Percentiles rank a stretch among this genome's conserved stretches.
Conservation (phyloP, 1,140 invertebrate species). For the Odontomachus brunneus region DNA sequence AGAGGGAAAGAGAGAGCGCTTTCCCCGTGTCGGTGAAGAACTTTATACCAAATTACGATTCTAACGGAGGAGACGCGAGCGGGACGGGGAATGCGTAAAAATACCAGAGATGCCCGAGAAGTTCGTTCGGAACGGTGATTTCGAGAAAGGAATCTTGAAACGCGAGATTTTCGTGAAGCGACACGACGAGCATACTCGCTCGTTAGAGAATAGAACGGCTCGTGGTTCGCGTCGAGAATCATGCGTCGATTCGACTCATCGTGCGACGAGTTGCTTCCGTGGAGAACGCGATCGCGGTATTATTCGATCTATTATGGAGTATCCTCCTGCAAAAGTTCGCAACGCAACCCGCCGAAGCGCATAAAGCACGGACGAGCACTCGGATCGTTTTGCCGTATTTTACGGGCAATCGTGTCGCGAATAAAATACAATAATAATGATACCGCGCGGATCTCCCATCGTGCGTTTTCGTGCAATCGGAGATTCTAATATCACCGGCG, state of each 20-base stretch:
- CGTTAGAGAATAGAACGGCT: conserved; percentile 31
- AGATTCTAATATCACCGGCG: background rate
- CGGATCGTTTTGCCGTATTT: conserved; percentile 17
- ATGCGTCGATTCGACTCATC: conserved; percentile 50
- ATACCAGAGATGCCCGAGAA: too few species aligned
- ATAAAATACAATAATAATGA: conserved; percentile 15
- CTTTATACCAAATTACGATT: too few species aligned
- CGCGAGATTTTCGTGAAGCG: background rate
- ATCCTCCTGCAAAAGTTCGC: background rate
- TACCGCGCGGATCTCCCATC: too few species aligned
- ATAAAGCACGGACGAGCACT: conserved; percentile 22
- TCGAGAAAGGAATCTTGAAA: conserved; percentile 28
- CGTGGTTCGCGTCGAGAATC: conserved; percentile 40
- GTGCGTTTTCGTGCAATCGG: conserved; percentile 3
- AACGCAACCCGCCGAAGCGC: conserved; percentile 7
- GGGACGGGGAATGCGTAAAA: too few species aligned
- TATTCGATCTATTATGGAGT: conserved; percentile 33
- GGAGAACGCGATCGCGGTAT: conserved; percentile 11
- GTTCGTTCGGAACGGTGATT: conserved; percentile 12
- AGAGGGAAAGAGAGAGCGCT: too few species aligned
- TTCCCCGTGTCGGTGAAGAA: too few species aligned
- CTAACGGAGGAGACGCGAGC: too few species aligned
- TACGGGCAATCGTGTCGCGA: background rate
- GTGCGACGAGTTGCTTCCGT: conserved; percentile 32
- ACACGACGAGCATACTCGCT: background rate